A percentile compares a stretch with the other conserved stretches of the same genome.
Evolutionary conservation across 2,888 invertebrate genomes (phyloP).

Genomic region (Ptychoptera contaminata): DNA sequence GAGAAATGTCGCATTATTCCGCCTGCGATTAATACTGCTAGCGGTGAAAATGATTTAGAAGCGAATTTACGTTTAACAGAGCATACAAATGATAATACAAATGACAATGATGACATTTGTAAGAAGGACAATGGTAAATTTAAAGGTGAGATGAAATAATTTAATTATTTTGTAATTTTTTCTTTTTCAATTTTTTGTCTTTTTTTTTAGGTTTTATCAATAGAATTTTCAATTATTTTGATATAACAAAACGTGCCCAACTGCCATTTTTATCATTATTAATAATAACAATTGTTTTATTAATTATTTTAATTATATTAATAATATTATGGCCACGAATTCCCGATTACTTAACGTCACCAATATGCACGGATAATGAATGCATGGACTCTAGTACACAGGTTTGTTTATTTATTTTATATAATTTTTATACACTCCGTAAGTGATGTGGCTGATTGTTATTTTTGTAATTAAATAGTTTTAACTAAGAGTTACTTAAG

Average conservation of each 20-base stretch:
- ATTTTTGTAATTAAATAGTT: too few relatives aligned
- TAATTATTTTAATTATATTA: constrained; percentile 24
- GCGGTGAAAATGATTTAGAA: neutral
- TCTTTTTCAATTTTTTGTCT: too few relatives aligned
- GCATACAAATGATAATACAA: neutral
- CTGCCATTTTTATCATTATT: constrained; percentile 25
- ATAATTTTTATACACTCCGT: too few relatives aligned
- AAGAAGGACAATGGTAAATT: neutral
- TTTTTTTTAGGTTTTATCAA: neutral
- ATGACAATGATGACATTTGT: neutral
- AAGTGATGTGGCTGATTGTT: too few relatives aligned
- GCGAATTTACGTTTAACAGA: neutral
- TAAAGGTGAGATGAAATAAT: neutral
- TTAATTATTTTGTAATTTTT: too few relatives aligned
- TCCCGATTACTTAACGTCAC: constrained; percentile 25
- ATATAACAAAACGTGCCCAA: constrained; percentile 24
- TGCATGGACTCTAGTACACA: constrained; percentile 27
- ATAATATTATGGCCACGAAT: constrained; percentile 29
- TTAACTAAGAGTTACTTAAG: too few relatives aligned
- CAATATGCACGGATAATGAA: constrained; percentile 27
- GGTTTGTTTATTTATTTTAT: constrained; percentile 9
- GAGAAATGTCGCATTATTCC: neutral
- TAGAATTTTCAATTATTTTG: constrained; percentile 4
- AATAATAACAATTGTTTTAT: constrained; percentile 23
- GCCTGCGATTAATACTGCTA: neutral